These are phyloP conservation scores for Drosophila neonasuta DNA, from an alignment of 2,888 invertebrate species.

Conservation along the genomic window DNA sequence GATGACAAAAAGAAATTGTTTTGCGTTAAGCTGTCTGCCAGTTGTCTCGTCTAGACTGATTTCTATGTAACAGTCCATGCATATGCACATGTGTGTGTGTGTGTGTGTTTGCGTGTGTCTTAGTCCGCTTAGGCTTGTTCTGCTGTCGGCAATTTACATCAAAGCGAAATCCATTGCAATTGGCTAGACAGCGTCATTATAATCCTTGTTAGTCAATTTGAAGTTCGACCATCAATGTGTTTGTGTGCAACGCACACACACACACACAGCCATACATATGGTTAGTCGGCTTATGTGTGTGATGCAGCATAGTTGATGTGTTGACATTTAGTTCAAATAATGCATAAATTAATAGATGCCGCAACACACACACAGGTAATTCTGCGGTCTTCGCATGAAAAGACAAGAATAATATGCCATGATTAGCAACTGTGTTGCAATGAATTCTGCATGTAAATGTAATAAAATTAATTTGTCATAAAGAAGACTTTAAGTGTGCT, in stretches of 20 bases:
- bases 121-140: conserved; percentile 75
- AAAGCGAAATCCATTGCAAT: conserved; percentile 75
- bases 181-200: conserved; percentile 77
- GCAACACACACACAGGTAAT: conserved; percentile 11
- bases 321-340: conserved; percentile 26
- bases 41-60: conserved; percentile 73
- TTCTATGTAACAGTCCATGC: conserved; percentile 35
- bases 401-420: neutral
- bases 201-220: conserved; percentile 67
- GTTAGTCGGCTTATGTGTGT: conserved; percentile 6
- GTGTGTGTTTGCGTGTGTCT: conserved; percentile 55
- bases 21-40: conserved; percentile 70
- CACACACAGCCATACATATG: neutral
- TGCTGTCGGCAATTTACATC: conserved; percentile 77
- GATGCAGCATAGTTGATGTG: conserved; percentile 10
- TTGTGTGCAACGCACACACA: neutral
- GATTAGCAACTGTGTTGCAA: neutral
- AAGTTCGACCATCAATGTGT: conserved; percentile 49
- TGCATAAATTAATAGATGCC: conserved; percentile 51
- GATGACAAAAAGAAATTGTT: conserved; percentile 77
- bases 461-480: neutral
- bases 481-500: too few relatives aligned
- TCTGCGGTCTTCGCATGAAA: neutral
- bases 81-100: neutral
- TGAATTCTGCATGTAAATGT: neutral